Evolutionary conservation across 2,797 vertebrate genomes (phyloP), one percentile per base, ranked within the genome.

Genomic region (Rhinatrema bivittatum): DNA sequence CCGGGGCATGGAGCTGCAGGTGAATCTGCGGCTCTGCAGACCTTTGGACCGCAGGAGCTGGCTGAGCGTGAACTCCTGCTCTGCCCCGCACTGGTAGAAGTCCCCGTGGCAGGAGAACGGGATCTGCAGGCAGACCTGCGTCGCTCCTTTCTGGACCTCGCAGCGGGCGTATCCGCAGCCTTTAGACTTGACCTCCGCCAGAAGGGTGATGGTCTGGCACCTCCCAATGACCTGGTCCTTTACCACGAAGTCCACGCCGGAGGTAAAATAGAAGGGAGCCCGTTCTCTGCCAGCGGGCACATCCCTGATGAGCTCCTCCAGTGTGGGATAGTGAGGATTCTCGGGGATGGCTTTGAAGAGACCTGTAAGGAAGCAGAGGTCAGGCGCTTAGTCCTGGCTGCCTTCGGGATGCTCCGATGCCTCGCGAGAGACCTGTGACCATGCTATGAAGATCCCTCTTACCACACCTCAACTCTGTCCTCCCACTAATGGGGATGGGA

Each of bases 261-360:
- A 77, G 40, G 47, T 50, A 63, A 91, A 92, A 32, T 45, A 62
- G 42, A 87, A 73, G 9, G 81, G 77, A 32, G 60, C 39, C 18
- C 56, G 60, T 1, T 60, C 58, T 20, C 68, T 32, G 8, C 45
- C 63, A 7, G 50, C 32, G 0, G 73, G 68, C 26, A 66, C 29
- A 19, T 82, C 49, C 12, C 49, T 61, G 33, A 86, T 3, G 42
- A 93, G 72, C 34, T 87, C 79, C 42, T 77, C 69, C 9, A 91
- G 7, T 3, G 81, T 68, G 2, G 4, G 30, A 29, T 73, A 79
- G 0, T 71, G 59, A 40, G 56, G 47, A 1, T 39, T 13, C 21
- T 77, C 72, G 2, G 68, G 57, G 11, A 86, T 46, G 5, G 85
- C 39, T 30, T 70, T 72, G 65, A 91, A 94, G 41, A 69, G 20